phyloP scores from a whole-genome alignment of 2,797 vertebrate species.

The Florisuga fusca region DNA sequence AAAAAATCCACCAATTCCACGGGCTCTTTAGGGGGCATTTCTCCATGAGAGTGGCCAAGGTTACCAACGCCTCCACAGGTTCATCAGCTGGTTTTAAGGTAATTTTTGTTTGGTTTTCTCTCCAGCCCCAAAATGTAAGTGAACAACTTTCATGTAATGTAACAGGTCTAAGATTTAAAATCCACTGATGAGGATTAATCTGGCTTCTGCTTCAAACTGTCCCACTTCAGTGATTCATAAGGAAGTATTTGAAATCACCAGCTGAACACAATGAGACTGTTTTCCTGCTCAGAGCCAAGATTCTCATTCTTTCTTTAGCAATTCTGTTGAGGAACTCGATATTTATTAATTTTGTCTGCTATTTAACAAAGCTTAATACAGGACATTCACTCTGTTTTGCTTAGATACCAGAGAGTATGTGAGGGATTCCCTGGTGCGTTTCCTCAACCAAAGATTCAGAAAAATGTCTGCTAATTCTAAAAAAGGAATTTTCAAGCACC shows the following conservation, averaged over 20 bases:
- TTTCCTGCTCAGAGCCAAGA: not conserved
- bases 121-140: not conserved
- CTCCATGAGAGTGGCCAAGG: not conserved
- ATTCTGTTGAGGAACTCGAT: not conserved
- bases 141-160: not conserved
- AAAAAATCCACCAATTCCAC: not conserved
- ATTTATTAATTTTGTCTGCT: not conserved
- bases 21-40: not conserved
- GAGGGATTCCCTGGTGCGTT: not conserved
- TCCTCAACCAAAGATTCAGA: not conserved
- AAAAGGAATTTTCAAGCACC: not conserved
- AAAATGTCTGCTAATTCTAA: not conserved
- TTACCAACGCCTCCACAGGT: not conserved
- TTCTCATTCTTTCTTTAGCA: not conserved
- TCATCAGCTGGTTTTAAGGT: not conserved
- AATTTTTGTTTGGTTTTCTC: not conserved
- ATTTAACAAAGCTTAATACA: not conserved
- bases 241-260: not conserved
- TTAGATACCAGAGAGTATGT: not conserved
- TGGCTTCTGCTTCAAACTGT: not conserved
- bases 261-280: not conserved
- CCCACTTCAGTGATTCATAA: not conserved
- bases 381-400: not conserved
- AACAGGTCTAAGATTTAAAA: not conserved
- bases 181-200: not conserved